phyloP scores from a whole-genome alignment of 2,888 invertebrate species.

The Adelognathus sp. region DNA sequence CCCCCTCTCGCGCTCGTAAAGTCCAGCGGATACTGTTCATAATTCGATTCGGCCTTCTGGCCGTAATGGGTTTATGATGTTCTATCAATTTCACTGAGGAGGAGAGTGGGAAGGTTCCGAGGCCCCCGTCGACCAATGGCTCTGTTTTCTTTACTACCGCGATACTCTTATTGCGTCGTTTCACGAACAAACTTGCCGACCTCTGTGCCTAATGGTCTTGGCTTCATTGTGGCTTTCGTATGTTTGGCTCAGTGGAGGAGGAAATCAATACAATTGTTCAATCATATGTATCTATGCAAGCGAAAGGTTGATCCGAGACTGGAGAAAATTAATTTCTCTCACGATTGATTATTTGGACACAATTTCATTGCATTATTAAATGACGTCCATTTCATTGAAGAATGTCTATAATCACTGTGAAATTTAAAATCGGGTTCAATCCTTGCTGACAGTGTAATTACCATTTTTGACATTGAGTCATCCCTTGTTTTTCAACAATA shows the following conservation, averaged over 20 bases:
- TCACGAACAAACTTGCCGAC: background rate
- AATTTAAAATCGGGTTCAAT: too few relatives aligned
- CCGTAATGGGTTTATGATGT: conserved; percentile 71
- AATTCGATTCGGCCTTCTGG: conserved; percentile 67
- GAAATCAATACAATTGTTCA: background rate
- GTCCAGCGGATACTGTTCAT: conserved; percentile 65
- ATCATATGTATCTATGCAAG: background rate
- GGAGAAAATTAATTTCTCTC: background rate
- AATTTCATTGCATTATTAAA: background rate
- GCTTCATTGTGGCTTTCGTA: background rate
- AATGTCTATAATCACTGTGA: too few relatives aligned
- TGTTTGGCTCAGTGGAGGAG: background rate
- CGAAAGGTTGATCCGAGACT: background rate
- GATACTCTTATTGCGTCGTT: background rate
- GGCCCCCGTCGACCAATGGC: conserved; percentile 2
- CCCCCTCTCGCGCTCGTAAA: conserved; percentile 61
- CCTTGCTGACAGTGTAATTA: too few relatives aligned
- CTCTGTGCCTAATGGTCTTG: background rate
- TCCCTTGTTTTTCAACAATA: too few relatives aligned
- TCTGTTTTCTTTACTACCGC: background rate
- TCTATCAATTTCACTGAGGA: conserved; percentile 66
- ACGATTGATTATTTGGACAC: background rate
- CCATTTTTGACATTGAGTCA: too few relatives aligned
- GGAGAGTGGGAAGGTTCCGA: conserved; percentile 5
- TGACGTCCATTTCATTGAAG: background rate